Base-by-base conservation (phyloP, 1,140 invertebrate genomes). In the Zaprionus tsacasi region DNA sequence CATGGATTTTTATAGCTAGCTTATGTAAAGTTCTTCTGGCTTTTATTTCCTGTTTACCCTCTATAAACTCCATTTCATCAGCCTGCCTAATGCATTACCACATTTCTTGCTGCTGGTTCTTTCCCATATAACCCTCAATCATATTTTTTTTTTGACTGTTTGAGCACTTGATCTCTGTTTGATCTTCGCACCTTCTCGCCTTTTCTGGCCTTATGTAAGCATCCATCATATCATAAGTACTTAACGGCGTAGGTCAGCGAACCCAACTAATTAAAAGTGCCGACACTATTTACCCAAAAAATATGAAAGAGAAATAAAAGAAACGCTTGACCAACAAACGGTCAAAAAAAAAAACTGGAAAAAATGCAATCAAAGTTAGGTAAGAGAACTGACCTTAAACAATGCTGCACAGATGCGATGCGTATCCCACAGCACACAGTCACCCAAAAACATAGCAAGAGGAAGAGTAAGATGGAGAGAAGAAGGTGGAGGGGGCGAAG, bases 371-470 rank as follows among this genome's bases (percentile, higher is more conserved):
- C 83, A 78, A 71, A 89, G 83, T 88, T 88, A 88, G 83, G 83
- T 88, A 88, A 88, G 85, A 82, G 80, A 88, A 88, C 85, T 88
- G 85, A 88, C 85, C 85, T 88, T 88, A 89, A 81, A 81, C 85
- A 89, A 88, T 85, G 78, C 81, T 89, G 85, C 85, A 86, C 76
- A 63, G 58, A 56, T 55, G 36, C 50, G 35, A 35, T 25, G 27
- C 36, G 56, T 58, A 38, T 38, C 33, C 21, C 36, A 58, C 55
- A 82, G 12, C 73, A 85, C 52, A 81, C 67, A 85, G 81, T 86
- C 82, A 86, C 82, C 82, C 76, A 86, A 86, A 81, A 86, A 81
- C 82, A 69, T 81, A 75, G 54, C 64, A 59, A 78, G 60, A 76
- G 30, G 35, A 60, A 33, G 52, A 71, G 2, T 17, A n/a, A 30